These are phyloP conservation scores for Axis porcinus DNA, from an alignment of 2,113 vertebrate genomes.

Conservation along the genomic window DNA sequence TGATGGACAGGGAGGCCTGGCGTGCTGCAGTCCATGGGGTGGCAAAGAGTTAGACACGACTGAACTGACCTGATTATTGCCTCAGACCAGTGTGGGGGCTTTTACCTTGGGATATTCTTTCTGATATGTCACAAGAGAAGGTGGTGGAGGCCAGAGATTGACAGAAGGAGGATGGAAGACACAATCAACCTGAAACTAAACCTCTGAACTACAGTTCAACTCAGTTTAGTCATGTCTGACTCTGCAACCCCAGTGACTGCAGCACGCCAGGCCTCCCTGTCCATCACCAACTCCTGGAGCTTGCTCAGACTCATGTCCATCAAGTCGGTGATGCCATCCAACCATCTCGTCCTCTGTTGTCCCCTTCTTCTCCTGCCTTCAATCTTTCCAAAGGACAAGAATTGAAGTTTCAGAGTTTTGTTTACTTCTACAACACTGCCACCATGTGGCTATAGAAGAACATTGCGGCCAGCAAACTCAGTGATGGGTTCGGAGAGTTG, in stretches of 20 bases:
- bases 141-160: not conserved
- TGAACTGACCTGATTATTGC: not conserved
- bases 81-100: not conserved
- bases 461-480: not conserved
- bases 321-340: not conserved
- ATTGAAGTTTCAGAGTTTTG: not conserved
- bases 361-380: not conserved
- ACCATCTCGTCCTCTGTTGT: not conserved
- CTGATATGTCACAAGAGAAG: not conserved
- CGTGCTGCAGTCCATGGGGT: not conserved
- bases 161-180: not conserved
- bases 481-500: not conserved
- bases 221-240: not conserved
- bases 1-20: not conserved
- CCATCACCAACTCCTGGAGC: not conserved
- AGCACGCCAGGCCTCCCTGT: not conserved
- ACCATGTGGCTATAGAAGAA: not conserved
- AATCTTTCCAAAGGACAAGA: not conserved
- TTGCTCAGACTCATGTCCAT: not conserved
- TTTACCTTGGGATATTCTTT: not conserved
- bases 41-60: not conserved
- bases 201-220: not conserved
- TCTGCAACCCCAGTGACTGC: not conserved
- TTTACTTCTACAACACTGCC: constrained; percentile 42
- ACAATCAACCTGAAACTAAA: not conserved